These are phyloP conservation scores for Gobio occitaniae DNA, from an alignment of 2,797 vertebrate species.

Conservation along the genomic window DNA sequence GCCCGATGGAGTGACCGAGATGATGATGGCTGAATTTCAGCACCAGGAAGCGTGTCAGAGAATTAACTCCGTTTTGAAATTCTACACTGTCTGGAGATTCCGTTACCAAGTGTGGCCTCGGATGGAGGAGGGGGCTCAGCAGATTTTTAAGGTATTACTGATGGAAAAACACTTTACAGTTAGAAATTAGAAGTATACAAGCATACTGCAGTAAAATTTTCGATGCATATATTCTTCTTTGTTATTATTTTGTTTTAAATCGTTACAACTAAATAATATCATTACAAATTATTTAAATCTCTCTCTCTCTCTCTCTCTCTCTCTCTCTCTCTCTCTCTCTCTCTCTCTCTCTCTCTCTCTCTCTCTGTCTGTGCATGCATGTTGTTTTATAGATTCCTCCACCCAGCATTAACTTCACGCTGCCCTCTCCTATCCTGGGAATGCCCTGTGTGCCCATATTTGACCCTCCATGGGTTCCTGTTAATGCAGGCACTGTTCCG, in stretches of 20 bases:
- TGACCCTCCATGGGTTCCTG: slow-evolving; percentile 97
- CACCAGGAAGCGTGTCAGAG: slow-evolving; percentile 96
- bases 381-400: slow-evolving; percentile 89
- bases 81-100: slow-evolving; percentile 98
- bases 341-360: no score
- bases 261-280: neutral
- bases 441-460: slow-evolving; percentile 99
- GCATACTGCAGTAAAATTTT: no score
- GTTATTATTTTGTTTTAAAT: neutral
- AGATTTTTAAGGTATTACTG: slow-evolving; percentile 93
- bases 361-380: neutral
- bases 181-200: no score
- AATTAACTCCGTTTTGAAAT: slow-evolving; percentile 95
- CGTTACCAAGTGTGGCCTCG: slow-evolving; percentile 99
- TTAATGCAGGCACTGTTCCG: slow-evolving; percentile 95
- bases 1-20: slow-evolving; percentile 94
- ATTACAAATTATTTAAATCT: neutral
- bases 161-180: neutral
- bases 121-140: slow-evolving; percentile 99
- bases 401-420: slow-evolving; percentile 98
- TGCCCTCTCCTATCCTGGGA: slow-evolving; percentile 97
- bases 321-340: no score
- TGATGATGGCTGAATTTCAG: slow-evolving; percentile 98
- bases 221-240: neutral
- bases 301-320: neutral